These are phyloP conservation scores for Labia minor DNA, from an alignment of 2,888 invertebrate species.

Conservation along the genomic window DNA sequence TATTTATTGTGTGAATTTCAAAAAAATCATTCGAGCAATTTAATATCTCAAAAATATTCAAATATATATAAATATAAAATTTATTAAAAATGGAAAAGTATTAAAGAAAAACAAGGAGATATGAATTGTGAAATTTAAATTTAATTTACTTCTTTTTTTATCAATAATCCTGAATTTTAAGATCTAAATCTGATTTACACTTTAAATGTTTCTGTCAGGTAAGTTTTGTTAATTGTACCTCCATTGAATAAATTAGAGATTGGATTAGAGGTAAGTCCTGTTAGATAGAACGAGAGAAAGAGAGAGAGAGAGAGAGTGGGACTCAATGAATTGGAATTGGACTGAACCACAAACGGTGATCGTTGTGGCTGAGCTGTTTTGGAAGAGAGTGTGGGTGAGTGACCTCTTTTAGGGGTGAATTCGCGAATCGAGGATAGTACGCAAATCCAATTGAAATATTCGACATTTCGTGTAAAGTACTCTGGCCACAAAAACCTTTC, in stretches of 20 bases:
- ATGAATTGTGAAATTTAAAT: no score
- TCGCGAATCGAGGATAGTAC: no score
- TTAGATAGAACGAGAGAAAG: neutral
- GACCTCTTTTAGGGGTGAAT: no score
- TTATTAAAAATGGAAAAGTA: no score
- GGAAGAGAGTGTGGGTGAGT: neutral
- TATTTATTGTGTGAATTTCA: no score
- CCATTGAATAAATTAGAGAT: neutral
- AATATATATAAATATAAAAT: no score
- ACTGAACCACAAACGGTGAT: neutral
- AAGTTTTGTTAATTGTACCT: neutral
- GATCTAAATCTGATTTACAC: neutral
- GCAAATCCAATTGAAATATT: constrained; percentile 3
- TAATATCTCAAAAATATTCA: no score
- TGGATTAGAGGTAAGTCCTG: neutral
- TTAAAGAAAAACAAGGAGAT: no score
- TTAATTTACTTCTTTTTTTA: no score
- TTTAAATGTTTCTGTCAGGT: neutral
- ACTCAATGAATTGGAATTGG: neutral
- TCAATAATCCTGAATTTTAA: no score
- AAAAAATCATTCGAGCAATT: no score
- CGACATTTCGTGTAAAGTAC: constrained; percentile 8
- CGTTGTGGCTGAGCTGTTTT: neutral
- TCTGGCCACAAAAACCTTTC: neutral
- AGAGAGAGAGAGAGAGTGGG: neutral